A percentile compares a stretch with the other conserved stretches of the same genome.
Evolutionary conservation across 2,888 invertebrate genomes (phyloP).

Genomic region (Trimorus sp.): DNA sequence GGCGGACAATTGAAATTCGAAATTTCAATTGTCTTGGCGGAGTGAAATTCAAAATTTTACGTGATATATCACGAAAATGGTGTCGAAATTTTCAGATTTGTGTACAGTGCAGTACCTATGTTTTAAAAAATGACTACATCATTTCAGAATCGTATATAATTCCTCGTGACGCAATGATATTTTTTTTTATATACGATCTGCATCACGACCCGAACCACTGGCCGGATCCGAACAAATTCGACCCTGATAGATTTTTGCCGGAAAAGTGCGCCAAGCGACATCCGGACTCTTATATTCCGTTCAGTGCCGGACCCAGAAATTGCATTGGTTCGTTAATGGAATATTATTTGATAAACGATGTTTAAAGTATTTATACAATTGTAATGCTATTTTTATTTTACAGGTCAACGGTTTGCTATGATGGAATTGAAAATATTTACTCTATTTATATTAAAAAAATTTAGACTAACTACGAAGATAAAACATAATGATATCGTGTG

Average conservation of each 20-base stretch:
- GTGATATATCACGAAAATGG: too few species aligned
- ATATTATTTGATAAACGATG: not conserved
- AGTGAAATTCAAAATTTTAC: too few species aligned
- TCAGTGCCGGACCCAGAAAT: constrained; percentile 87
- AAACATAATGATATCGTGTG: constrained; percentile 17
- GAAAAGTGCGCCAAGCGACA: constrained; percentile 82
- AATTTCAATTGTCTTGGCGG: too few species aligned
- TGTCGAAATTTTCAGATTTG: too few species aligned
- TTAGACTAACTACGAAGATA: not conserved
- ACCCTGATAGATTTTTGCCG: constrained; percentile 87
- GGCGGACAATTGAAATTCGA: too few species aligned
- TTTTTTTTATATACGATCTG: too few species aligned
- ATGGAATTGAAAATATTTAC: constrained; percentile 51
- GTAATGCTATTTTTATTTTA: not conserved
- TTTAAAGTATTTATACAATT: not conserved
- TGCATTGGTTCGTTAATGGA: constrained; percentile 84
- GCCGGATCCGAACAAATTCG: constrained; percentile 85
- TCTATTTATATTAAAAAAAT: constrained; percentile 28
- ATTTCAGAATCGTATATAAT: too few species aligned
- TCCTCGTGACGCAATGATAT: too few species aligned
- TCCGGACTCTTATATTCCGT: constrained; percentile 86
- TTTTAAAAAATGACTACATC: too few species aligned
- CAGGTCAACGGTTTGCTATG: constrained; percentile 51
- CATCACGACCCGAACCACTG: too few species aligned
- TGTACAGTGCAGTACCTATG: too few species aligned